These are phyloP conservation scores for Drepana falcataria DNA, from an alignment of 2,888 invertebrate genomes.

Conservation along the genomic window DNA sequence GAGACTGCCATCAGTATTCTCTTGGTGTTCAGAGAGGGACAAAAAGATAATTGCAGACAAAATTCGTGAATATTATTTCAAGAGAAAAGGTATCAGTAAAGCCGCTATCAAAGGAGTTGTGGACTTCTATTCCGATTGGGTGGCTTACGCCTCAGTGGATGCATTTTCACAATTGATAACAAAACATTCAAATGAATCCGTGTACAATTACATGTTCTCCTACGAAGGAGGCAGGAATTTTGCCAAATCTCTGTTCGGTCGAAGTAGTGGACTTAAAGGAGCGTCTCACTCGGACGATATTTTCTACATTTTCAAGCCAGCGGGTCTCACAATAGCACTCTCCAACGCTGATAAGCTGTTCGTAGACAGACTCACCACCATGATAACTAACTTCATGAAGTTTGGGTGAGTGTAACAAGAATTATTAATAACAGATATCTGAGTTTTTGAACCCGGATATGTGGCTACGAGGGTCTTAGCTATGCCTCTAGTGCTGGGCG, in stretches of 20 bases:
- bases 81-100: conserved; percentile 27
- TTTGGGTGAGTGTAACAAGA: conserved; percentile 27
- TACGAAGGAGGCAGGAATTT: conserved; percentile 60
- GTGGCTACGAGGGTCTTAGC: too few species aligned
- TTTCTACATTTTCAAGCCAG: conserved; percentile 65
- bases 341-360: conserved; percentile 38
- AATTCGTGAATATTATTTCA: conserved; percentile 56
- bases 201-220: conserved; percentile 59
- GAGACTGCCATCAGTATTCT: conserved; percentile 56
- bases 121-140: conserved; percentile 58
- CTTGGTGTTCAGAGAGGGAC: conserved; percentile 46
- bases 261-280: conserved; percentile 25
- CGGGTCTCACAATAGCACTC: conserved; percentile 37
- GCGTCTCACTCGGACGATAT: conserved; percentile 62
- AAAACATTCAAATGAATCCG: conserved; percentile 39
- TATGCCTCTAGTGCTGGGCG: too few species aligned
- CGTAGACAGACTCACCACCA: conserved; percentile 49
- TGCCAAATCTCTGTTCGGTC: conserved; percentile 41
- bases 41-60: conserved; percentile 37
- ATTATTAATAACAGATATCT: neutral
- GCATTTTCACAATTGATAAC: conserved; percentile 48
- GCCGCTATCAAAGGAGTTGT: conserved; percentile 34
- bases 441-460: too few species aligned
- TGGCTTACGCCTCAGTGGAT: conserved; percentile 43
- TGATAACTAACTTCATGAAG: conserved; percentile 66